Evolutionary conservation across 2,888 invertebrate species (phyloP).

Genomic region (Parochlus steinenii): DNA sequence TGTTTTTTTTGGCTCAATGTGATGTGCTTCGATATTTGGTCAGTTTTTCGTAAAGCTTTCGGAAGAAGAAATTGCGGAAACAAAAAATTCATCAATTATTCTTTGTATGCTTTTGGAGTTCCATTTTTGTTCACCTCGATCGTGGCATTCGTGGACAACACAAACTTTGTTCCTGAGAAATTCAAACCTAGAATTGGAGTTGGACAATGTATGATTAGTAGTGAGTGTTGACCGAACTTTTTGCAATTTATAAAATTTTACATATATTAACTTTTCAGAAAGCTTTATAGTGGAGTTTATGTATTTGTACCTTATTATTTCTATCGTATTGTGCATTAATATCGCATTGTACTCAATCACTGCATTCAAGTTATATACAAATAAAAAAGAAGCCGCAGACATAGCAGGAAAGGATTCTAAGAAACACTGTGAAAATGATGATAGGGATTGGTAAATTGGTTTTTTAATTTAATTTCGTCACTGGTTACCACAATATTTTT

Average conservation of each 20-base stretch:
- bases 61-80: no score
- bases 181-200: conserved; percentile 1
- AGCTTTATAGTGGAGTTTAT: conserved; percentile 14
- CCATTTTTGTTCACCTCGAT: conserved; percentile 36
- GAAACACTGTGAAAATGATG: no score
- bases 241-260: no score
- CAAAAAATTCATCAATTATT: conserved; percentile 48
- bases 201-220: conserved; percentile 7
- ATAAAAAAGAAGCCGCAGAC: conserved; percentile 23
- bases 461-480: no score
- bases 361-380: conserved; percentile 24
- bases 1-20: conserved; percentile 78
- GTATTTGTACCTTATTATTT: conserved; percentile 25
- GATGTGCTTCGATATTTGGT: conserved; percentile 77
- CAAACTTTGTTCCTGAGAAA: not conserved
- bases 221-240: no score
- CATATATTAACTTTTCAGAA: no score
- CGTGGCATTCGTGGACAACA: conserved; percentile 35
- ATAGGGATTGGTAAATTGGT: no score
- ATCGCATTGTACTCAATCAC: conserved; percentile 27
- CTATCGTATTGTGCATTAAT: conserved; percentile 24
- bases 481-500: not conserved
- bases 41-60: conserved; percentile 55
- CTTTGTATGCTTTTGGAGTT: conserved; percentile 50
- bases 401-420: no score